These are phyloP conservation scores for Peromyscus melanophrys DNA, from an alignment of 2,797 vertebrate genomes.

Conservation along the genomic window DNA sequence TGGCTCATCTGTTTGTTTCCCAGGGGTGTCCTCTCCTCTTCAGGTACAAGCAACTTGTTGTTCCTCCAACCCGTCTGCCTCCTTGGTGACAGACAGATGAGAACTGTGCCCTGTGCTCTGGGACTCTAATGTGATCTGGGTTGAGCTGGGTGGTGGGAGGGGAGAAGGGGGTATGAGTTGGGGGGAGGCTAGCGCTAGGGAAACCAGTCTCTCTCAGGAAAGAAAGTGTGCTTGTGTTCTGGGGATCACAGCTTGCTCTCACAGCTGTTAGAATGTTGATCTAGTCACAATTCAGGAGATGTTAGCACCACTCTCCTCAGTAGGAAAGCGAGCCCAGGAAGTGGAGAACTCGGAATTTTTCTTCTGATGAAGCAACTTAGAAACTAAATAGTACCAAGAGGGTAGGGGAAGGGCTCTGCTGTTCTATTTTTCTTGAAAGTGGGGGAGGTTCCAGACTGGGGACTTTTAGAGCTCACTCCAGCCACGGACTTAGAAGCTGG, in stretches of 20 bases:
- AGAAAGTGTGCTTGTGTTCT: conserved; percentile 81
- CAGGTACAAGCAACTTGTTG: conserved; percentile 95
- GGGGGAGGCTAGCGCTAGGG: conserved; percentile 86
- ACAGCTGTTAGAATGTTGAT: conserved; percentile 75
- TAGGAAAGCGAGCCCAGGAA: conserved; percentile 81
- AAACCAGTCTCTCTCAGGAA: conserved; percentile 85
- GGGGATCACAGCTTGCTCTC: conserved; percentile 68
- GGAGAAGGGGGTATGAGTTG: conserved; percentile 75
- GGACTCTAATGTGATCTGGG: conserved; percentile 94
- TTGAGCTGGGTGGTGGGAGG: conserved; percentile 87
- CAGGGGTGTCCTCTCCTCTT: conserved; percentile 95
- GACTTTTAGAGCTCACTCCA: conserved; percentile 54
- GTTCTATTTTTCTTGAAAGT: conserved; percentile 64
- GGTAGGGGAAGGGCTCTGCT: conserved; percentile 38
- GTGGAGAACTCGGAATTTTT: conserved; percentile 76
- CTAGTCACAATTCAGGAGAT: conserved; percentile 68
- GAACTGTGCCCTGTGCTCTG: conserved; percentile 91
- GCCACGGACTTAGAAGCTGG: conserved; percentile 20
- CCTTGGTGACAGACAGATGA: conserved; percentile 95
- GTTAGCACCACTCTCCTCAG: conserved; percentile 76
- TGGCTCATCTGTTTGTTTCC: conserved; percentile 96
- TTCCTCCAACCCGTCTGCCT: conserved; percentile 92
- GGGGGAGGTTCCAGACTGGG: conserved; percentile 49
- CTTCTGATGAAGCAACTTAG: conserved; percentile 80
- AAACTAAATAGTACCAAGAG: conserved; percentile 73